Base-by-base conservation (phyloP, 2,797 vertebrate genomes). In the Cryptoblepharus egeriae region DNA sequence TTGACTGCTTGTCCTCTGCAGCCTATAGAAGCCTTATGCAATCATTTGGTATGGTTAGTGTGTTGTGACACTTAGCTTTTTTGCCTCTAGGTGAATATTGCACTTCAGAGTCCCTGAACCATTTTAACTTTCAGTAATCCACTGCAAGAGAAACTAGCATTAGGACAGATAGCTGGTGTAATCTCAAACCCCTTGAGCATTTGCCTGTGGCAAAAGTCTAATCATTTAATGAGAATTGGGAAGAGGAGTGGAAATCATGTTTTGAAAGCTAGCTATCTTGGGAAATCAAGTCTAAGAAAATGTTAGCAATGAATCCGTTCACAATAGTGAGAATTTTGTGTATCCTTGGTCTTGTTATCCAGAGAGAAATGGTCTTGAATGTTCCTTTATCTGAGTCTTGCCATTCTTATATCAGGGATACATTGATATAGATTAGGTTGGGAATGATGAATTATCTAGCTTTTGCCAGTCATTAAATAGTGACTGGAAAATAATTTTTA, bases 141-240 rank as follows among this genome's bases (percentile, higher is more conserved):
- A 73, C 15, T 87, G 24, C 82, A 83, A 79, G 39, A 77, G 71
- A 78, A 76, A 57, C 67, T 72, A n/a, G 64, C 0, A 37, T 70
- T 22, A 28, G 2, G 26, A 73, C 49, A 81, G 69, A 60, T 22
- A 63, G 58, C 81, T 88, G 61, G 15, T n/a, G 20, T 81, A 86
- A 55, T 71, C 72, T 79, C 58, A 86, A 88, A 76, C 75, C 35
- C 7, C 35, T 87, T 26, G 65, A 32, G 3, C 52, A 81, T 77
- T 45, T 86, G 4, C 63, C 4, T 79, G 49, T 81, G 45, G 87
- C 70, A 84, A 78, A 61, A 87, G 79, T 85, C 73, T 68, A 39
- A 58, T 86, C 84, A 88, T 81, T 91, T 85, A 6, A 71, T 82
- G 55, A 45, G 75, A 83, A 70, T 76, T 6, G 78, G 65, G 32